phyloP scores from a whole-genome alignment of 2,797 vertebrate species.

The Staurois parvus region DNA sequence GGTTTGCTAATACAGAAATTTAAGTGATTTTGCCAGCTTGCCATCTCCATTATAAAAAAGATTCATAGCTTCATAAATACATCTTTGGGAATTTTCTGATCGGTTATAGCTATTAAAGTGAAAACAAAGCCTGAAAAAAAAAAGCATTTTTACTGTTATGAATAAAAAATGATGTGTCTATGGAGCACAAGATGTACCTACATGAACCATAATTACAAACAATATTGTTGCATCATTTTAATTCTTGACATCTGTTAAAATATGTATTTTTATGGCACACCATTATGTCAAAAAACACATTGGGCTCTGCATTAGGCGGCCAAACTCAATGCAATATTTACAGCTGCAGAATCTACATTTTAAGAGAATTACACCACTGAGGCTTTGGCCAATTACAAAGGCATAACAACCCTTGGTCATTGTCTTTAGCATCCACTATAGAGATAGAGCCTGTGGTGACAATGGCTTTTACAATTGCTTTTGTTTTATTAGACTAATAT shows the following conservation, averaged over 20 bases:
- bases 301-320: conserved; percentile 44
- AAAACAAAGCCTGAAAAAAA: conserved; percentile 43
- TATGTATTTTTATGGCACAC: conserved; percentile 58
- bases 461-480: conserved; percentile 58
- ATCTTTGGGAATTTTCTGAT: conserved; percentile 37
- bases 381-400: conserved; percentile 58
- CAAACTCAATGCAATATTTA: conserved; percentile 62
- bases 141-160: conserved; percentile 38
- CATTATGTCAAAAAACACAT: conserved; percentile 59
- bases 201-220: conserved; percentile 55
- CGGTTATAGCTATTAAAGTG: conserved; percentile 41
- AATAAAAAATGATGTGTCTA: conserved; percentile 56
- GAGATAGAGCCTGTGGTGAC: conserved; percentile 57
- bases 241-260: conserved; percentile 61
- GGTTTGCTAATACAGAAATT: conserved; percentile 15
- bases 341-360: conserved; percentile 56
- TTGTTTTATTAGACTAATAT: conserved; percentile 61
- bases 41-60: conserved; percentile 22
- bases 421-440: conserved; percentile 55
- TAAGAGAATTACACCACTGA: conserved; percentile 56
- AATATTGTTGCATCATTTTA: conserved; percentile 60
- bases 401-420: conserved; percentile 62
- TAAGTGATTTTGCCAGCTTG: conserved; percentile 28
- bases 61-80: conserved; percentile 10
- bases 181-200: conserved; percentile 42